These are phyloP conservation scores for Hyles lineata DNA, from an alignment of 2,888 invertebrate genomes.

Conservation along the genomic window DNA sequence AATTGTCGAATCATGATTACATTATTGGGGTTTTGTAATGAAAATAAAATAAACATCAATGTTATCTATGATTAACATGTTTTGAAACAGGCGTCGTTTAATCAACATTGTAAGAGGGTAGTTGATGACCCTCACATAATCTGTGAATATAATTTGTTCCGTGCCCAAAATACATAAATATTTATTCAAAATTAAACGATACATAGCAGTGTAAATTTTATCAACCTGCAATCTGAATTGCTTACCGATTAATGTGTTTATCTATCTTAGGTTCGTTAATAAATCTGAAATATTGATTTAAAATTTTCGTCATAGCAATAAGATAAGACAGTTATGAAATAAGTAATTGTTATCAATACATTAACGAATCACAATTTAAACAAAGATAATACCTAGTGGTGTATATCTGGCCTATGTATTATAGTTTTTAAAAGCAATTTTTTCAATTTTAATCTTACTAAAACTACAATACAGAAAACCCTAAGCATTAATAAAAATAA, in stretches of 20 bases:
- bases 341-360: conserved; percentile 41
- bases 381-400: conserved; percentile 26
- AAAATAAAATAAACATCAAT: no score
- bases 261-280: not conserved
- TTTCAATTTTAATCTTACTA: not conserved
- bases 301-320: conserved; percentile 42
- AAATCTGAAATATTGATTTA: conserved; percentile 23
- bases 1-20: not conserved
- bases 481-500: no score
- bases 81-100: not conserved
- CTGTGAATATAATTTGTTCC: not conserved
- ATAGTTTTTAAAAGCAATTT: not conserved
- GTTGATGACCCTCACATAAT: not conserved
- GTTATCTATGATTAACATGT: not conserved
- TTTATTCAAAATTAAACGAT: not conserved
- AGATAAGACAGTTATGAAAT: conserved; percentile 50
- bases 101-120: not conserved
- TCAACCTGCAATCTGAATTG: not conserved
- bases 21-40: no score
- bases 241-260: not conserved
- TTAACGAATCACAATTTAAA: conserved; percentile 28
- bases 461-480: not conserved
- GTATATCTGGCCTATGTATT: not conserved
- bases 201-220: not conserved
- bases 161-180: not conserved